Evolutionary conservation across 2,888 invertebrate genomes (phyloP).

Genomic region (Psylliodes chrysocephalus): DNA sequence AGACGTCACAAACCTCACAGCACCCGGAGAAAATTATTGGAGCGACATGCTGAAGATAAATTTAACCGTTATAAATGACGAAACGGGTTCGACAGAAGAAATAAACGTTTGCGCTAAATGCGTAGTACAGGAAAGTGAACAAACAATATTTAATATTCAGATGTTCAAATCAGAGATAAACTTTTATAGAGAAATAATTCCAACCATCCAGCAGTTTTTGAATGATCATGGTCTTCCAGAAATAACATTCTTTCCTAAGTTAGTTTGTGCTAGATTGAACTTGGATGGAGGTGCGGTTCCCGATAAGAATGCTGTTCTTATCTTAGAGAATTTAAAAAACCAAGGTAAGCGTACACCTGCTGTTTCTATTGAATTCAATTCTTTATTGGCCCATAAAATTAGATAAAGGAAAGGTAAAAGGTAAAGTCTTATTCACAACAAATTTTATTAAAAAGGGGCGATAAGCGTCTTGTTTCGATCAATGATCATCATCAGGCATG

Average conservation of each 20-base stretch:
- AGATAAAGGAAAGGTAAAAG: too few species aligned
- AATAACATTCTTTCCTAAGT: slow-evolving; percentile 63
- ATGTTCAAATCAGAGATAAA: slow-evolving; percentile 66
- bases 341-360: too few species aligned
- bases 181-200: slow-evolving; percentile 64
- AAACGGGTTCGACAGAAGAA: slow-evolving; percentile 2
- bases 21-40: slow-evolving; percentile 36
- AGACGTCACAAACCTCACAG: slow-evolving; percentile 15
- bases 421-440: too few species aligned
- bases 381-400: too few species aligned
- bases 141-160: slow-evolving; percentile 60
- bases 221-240: slow-evolving; percentile 59
- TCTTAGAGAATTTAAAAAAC: slow-evolving; percentile 67
- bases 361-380: too few species aligned
- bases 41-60: slow-evolving; percentile 33
- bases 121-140: background rate
- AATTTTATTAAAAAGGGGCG: too few species aligned
- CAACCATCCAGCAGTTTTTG: slow-evolving; percentile 62
- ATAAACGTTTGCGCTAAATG: slow-evolving; percentile 10
- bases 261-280: slow-evolving; percentile 60
- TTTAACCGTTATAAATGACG: slow-evolving; percentile 13
- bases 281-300: slow-evolving; percentile 36
- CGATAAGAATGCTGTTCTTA: slow-evolving; percentile 66
- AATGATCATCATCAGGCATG: too few species aligned
- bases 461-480: too few species aligned